These are phyloP conservation scores for Enteromius fasciolatus DNA, from an alignment of 2,797 vertebrate genomes.

Conservation along the genomic window DNA sequence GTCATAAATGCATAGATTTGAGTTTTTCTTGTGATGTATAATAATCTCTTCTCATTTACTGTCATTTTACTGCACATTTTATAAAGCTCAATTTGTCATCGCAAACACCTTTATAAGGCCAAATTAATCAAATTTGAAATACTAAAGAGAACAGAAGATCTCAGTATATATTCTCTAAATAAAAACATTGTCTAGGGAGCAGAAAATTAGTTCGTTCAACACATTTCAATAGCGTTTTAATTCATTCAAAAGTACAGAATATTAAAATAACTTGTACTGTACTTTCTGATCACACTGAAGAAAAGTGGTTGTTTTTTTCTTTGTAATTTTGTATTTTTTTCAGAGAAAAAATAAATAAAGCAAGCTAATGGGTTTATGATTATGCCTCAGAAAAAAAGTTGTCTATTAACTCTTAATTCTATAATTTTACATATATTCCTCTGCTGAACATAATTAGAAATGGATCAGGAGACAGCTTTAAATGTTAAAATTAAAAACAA, in stretches of 20 bases:
- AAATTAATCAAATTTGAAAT: background rate
- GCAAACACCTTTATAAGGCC: background rate
- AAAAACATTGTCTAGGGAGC: too few species aligned
- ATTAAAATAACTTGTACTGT: background rate
- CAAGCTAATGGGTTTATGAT: background rate
- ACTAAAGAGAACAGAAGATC: background rate
- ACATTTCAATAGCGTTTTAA: background rate
- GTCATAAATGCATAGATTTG: background rate
- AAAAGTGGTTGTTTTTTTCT: background rate
- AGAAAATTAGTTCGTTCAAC: background rate
- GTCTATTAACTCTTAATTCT: too few species aligned
- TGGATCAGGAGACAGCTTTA: too few species aligned
- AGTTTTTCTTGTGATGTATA: background rate
- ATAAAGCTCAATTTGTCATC: background rate
- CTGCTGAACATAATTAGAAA: too few species aligned
- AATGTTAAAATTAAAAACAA: too few species aligned
- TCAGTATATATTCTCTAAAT: background rate
- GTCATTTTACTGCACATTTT: background rate
- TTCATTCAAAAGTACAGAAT: too few species aligned
- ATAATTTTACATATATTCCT: too few species aligned
- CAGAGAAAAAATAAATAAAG: background rate
- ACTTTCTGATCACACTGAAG: background rate
- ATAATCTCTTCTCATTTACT: background rate
- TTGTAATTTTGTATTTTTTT: background rate
- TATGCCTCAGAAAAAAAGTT: background rate